Conservation (phyloP, 2,888 invertebrate genomes). For the Agrotis ipsilon region DNA sequence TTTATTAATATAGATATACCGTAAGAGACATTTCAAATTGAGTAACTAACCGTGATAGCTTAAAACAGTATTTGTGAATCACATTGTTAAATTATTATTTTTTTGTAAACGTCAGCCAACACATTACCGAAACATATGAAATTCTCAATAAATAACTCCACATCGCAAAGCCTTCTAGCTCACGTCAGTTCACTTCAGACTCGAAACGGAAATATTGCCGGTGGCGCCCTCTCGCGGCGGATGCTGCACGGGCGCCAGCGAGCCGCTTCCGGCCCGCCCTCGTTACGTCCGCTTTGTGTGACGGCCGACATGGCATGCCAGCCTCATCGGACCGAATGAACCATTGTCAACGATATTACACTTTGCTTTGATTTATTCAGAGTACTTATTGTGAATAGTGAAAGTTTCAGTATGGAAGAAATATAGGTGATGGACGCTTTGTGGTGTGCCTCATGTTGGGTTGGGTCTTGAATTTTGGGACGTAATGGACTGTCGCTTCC, state of each 20-base stretch:
- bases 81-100: too few species aligned
- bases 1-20: too few species aligned
- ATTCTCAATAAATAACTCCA: slow-evolving; percentile 49
- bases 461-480: background rate
- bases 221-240: slow-evolving; percentile 73
- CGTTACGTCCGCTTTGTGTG: slow-evolving; percentile 81
- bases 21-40: too few species aligned
- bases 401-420: slow-evolving; percentile 39
- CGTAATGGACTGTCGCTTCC: slow-evolving; percentile 11
- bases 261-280: slow-evolving; percentile 82
- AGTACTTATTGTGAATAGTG: slow-evolving; percentile 51
- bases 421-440: slow-evolving; percentile 28
- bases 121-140: background rate
- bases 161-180: slow-evolving; percentile 38
- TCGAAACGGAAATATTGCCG: slow-evolving; percentile 80
- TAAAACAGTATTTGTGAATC: too few species aligned
- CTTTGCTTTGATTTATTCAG: slow-evolving; percentile 65
- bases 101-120: too few species aligned
- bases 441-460: background rate
- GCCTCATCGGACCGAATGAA: slow-evolving; percentile 67
- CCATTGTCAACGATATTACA: slow-evolving; percentile 73
- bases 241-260: slow-evolving; percentile 77
- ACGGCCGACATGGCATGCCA: slow-evolving; percentile 62
- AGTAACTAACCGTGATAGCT: too few species aligned
- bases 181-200: slow-evolving; percentile 57